Conservation (phyloP, 2,888 invertebrate species). For the Diaphora mendica region DNA sequence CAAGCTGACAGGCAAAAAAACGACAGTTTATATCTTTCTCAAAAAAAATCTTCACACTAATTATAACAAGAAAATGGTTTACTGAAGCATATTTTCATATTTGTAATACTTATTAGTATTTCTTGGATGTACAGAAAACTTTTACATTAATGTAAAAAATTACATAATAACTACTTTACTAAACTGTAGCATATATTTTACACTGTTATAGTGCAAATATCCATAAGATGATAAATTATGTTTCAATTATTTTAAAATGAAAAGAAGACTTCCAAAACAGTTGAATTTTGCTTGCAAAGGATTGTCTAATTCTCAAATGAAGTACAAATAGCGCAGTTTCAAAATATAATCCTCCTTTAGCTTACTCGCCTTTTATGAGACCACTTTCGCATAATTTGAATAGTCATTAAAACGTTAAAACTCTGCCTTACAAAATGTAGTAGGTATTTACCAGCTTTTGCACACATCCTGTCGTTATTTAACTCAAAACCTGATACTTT, state of each 20-base stretch:
- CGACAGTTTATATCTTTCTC: background rate
- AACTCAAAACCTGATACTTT: constrained; percentile 19
- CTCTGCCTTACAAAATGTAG: constrained; percentile 5
- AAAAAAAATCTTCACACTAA: no score
- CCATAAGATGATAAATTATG: no score
- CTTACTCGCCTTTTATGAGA: background rate
- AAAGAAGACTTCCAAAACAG: no score
- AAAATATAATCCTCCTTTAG: background rate
- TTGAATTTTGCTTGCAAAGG: background rate
- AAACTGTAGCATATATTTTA: no score
- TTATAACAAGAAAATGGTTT: no score
- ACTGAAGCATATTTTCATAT: no score
- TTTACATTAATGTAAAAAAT: no score
- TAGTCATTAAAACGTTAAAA: constrained; percentile 15
- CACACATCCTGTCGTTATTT: constrained; percentile 12
- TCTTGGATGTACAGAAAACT: no score
- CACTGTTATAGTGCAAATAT: no score
- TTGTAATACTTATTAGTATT: no score
- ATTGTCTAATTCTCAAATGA: background rate
- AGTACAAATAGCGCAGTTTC: background rate
- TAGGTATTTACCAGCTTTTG: constrained; percentile 11
- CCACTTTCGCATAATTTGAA: background rate
- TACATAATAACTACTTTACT: no score
- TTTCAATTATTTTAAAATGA: no score
- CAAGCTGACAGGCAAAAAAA: background rate